Conservation (phyloP, 2,888 invertebrate genomes). For the Notodonta ziczac region DNA sequence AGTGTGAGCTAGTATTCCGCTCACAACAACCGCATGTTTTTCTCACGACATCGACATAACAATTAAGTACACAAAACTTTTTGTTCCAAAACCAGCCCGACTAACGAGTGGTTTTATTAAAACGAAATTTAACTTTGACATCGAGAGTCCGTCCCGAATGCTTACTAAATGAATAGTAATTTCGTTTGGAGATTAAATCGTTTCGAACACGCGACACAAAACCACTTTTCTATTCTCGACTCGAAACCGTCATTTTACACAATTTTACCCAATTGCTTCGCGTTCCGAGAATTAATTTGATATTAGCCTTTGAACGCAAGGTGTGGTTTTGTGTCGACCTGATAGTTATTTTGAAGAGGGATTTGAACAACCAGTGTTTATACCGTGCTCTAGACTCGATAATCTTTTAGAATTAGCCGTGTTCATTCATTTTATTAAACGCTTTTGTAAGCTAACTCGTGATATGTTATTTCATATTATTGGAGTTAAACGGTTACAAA, state of each 20-base stretch:
- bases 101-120: slow-evolving; percentile 57
- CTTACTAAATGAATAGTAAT: slow-evolving; percentile 83
- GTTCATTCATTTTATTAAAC: slow-evolving; percentile 63
- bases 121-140: slow-evolving; percentile 75
- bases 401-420: slow-evolving; percentile 68
- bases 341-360: slow-evolving; percentile 78
- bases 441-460: slow-evolving; percentile 40
- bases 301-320: slow-evolving; percentile 83
- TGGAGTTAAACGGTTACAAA: slow-evolving; percentile 36
- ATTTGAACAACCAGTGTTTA: slow-evolving; percentile 77
- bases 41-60: slow-evolving; percentile 42
- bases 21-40: slow-evolving; percentile 24
- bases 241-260: slow-evolving; percentile 83
- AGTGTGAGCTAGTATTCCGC: slow-evolving; percentile 11
- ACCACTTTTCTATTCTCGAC: slow-evolving; percentile 83
- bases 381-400: slow-evolving; percentile 68
- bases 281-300: slow-evolving; percentile 83
- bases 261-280: slow-evolving; percentile 83
- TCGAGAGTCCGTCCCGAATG: slow-evolving; percentile 71
- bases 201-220: slow-evolving; percentile 81
- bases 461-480: slow-evolving; percentile 48
- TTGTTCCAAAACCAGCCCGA: slow-evolving; percentile 34
- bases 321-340: slow-evolving; percentile 77
- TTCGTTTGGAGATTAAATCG: slow-evolving; percentile 83
- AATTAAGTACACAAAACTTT: slow-evolving; percentile 39